Base-by-base conservation (phyloP, 2,888 invertebrate genomes). In the Dysmachus trigonus region DNA sequence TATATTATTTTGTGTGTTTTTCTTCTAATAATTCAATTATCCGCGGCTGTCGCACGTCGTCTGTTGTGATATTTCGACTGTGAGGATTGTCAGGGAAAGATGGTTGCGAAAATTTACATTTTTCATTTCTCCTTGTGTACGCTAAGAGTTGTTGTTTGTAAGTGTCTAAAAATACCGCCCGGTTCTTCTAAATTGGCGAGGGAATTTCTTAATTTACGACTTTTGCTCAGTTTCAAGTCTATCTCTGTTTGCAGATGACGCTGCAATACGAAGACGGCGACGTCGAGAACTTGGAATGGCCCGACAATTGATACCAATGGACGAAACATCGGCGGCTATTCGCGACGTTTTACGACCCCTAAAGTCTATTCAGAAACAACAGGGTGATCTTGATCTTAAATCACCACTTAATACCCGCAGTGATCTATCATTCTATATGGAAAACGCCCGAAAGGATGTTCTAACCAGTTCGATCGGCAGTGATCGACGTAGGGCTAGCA, bases 281-380 rank as follows among this genome's bases (percentile, higher is more conserved):
- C 91, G 92, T 41, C 92, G 92, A 27, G 91, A 91, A 86, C 87
- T 91, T 87, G 91, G 91, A 41, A 89, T 92, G 90, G 89, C 91
- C 0, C 90, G 91, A 82, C 90, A 90, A n/a, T 85, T 91, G 85
- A 89, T 91, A 47, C 91, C 91, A 1, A 89, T 90, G 15, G 90
- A 91, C 88, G 91, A 91, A 88, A 86, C 87, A 31, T 87, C 88
- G 74, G 88, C 89, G 35, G 90, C 90, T 1, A 84, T 91, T 71
- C 90, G 90, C 87, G 91, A 91, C 87, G 89, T 93, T 79, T 88
- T 89, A 33, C 89, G 90, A 2, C 90, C 90, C 1, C 88, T 89
- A 22, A 90, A 90, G 85, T 87, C 89, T 38, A 84, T 72, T 62
- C 83, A 83, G 83, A 76, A 35, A 77, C 41, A 86, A 81, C 85